Evolutionary conservation across 2,888 invertebrate genomes (phyloP), one percentile per base, ranked within the genome.

Genomic region (Unio delphinus): DNA sequence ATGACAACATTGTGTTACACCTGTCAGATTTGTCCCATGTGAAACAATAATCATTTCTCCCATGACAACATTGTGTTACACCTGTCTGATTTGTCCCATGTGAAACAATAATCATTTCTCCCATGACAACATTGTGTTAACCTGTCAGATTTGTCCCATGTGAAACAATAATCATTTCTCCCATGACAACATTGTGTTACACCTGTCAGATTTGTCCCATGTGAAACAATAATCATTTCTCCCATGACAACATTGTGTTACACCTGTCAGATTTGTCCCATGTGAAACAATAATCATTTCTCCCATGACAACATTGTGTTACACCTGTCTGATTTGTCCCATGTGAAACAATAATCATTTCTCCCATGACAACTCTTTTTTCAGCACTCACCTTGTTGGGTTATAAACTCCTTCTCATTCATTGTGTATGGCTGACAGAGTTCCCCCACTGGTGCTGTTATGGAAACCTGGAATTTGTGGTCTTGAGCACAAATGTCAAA

Each of bases 381-480:
- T 58, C 26, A 28, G 28, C n/a, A 61, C 69, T 73, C 75, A 88
- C 90, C 86, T 83, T 88, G 88, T 71, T 88, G 83, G 67, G 78
- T 80, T 30, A 76, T 70, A 72, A 96, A 98, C 70, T 93, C 92
- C 18, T 91, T 85, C 80, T 94, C 94, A 0, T 93, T 92, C 92
- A 97, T 94, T 30, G 92, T 92, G 65, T 96, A 94, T 0, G 97
- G 94, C 70, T 95, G 93, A 86, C 98, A 90, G 76, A 97, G 91
- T 90, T 98, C 98, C 0, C 98, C 98, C 63, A 97, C 93, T 0
- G 94, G 94, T 11, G 96, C 94, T 80, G 94, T 94, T 65, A 98
- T 89, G 74, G 85, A 89, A 63, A 88, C 82, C 59, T 70, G 76
- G 69, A 81, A 84, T 67, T 84, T 87, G 64, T 80, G 79, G 30